Conservation (phyloP, 2,113 vertebrate genomes). For the Suncus etruscus region DNA sequence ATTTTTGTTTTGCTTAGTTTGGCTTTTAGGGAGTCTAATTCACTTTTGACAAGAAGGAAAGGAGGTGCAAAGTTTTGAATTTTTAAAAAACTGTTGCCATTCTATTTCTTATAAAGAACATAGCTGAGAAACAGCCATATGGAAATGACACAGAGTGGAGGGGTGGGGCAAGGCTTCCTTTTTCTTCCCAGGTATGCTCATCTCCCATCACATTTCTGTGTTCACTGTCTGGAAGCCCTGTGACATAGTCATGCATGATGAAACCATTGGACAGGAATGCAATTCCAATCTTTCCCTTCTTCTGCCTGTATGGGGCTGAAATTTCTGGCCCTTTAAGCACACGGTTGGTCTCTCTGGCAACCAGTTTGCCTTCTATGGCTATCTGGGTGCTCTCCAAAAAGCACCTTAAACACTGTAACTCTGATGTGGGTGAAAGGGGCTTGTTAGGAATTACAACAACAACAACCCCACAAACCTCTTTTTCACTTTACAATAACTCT, state of each 20-base stretch:
- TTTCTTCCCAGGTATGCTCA: rapidly evolving
- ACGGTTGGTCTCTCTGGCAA: too few species aligned
- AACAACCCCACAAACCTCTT: neutral
- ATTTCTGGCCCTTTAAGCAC: neutral
- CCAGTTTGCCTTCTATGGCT: neutral
- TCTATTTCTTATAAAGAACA: neutral
- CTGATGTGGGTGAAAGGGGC: neutral
- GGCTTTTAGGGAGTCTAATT: too few species aligned
- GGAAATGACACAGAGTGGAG: rapidly evolving
- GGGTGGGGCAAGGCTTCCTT: rapidly evolving
- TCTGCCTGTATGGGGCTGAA: neutral
- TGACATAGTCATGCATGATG: too few species aligned
- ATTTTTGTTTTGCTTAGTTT: too few species aligned
- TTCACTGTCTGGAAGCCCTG: too few species aligned
- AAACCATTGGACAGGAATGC: too few species aligned
- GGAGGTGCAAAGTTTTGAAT: too few species aligned
- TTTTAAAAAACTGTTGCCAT: too few species aligned
- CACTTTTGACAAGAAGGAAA: too few species aligned
- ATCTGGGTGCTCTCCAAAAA: neutral
- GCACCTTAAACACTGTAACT: too few species aligned
- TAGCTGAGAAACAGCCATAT: rapidly evolving
- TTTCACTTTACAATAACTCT: too few species aligned
- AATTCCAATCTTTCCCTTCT: rapidly evolving
- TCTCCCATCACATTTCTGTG: too few species aligned
- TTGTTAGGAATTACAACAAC: neutral